Percentiles rank a stretch among this genome's conserved stretches.
These are phyloP conservation scores for Lasius fuliginosus DNA, from an alignment of 2,888 invertebrate genomes.

Conservation along the genomic window DNA sequence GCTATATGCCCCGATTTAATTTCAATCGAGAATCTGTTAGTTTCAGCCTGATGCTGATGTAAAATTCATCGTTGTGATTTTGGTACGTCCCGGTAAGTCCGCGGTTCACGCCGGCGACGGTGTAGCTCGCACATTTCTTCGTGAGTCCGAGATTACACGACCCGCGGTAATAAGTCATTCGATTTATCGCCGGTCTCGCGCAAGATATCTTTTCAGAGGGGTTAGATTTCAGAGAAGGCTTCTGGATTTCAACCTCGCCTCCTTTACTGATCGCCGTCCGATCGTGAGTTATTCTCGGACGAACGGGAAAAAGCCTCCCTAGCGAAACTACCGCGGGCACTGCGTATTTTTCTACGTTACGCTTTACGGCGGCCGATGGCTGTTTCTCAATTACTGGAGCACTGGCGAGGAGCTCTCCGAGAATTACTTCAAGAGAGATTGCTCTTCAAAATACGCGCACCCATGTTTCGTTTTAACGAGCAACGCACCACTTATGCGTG, in stretches of 20 bases:
- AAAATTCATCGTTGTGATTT: constrained; percentile 49
- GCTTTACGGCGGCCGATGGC: constrained; percentile 77
- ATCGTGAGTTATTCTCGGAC: constrained; percentile 73
- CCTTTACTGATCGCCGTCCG: constrained; percentile 53
- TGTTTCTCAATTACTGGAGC: constrained; percentile 79
- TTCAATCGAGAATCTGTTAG: constrained; percentile 29
- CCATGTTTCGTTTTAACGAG: constrained; percentile 20
- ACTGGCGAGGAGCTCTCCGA: not conserved
- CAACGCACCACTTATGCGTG: not conserved
- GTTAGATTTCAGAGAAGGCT: constrained; percentile 60
- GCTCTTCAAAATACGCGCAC: constrained; percentile 15
- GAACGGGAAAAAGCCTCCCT: constrained; percentile 66
- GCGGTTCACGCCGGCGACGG: constrained; percentile 27
- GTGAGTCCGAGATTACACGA: constrained; percentile 64
- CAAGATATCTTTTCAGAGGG: constrained; percentile 69
- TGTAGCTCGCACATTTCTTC: constrained; percentile 69
- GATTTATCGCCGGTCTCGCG: constrained; percentile 67
- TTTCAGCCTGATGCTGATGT: constrained; percentile 36
- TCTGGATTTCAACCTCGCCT: not conserved
- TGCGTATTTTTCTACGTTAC: constrained; percentile 78
- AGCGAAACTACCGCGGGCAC: constrained; percentile 73
- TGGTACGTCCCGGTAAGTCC: constrained; percentile 2
- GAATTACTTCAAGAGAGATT: not conserved
- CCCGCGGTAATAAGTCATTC: constrained; percentile 71
- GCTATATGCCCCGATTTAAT: constrained; percentile 34